Evolutionary conservation across 2,113 vertebrate genomes (phyloP).

Genomic region (Dromiciops gliroides): DNA sequence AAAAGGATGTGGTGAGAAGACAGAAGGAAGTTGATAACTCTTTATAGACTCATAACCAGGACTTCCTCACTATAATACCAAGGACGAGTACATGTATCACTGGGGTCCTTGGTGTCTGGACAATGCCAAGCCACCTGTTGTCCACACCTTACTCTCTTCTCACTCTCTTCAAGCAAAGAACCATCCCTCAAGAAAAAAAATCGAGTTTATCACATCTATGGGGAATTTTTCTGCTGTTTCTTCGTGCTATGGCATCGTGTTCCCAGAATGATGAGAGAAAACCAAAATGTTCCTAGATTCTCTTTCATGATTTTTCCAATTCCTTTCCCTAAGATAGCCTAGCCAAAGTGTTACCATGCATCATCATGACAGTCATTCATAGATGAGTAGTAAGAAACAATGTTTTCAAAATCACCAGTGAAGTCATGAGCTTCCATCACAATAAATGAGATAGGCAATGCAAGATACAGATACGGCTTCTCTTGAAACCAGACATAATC

Average conservation of each 20-base stretch:
- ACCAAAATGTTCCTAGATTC: background rate
- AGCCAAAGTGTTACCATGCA: background rate
- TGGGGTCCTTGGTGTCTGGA: background rate
- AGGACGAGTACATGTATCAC: background rate
- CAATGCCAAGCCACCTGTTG: background rate
- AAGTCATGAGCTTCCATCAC: background rate
- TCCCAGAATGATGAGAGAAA: background rate
- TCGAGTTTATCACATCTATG: background rate
- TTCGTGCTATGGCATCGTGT: background rate
- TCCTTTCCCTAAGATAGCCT: background rate
- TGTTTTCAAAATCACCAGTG: background rate
- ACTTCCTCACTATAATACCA: background rate
- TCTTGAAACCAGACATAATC: background rate
- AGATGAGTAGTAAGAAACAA: background rate
- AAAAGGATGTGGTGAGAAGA: background rate
- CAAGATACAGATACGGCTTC: background rate
- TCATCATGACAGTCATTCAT: background rate
- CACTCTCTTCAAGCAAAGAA: background rate
- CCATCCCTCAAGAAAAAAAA: background rate
- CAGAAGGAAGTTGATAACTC: background rate
- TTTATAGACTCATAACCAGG: background rate
- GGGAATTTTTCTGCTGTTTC: background rate
- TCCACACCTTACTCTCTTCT: background rate
- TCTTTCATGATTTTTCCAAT: background rate
- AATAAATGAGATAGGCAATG: background rate